These are phyloP conservation scores for Saccostrea glomerata DNA, from an alignment of 1,140 invertebrate genomes.

Conservation along the genomic window DNA sequence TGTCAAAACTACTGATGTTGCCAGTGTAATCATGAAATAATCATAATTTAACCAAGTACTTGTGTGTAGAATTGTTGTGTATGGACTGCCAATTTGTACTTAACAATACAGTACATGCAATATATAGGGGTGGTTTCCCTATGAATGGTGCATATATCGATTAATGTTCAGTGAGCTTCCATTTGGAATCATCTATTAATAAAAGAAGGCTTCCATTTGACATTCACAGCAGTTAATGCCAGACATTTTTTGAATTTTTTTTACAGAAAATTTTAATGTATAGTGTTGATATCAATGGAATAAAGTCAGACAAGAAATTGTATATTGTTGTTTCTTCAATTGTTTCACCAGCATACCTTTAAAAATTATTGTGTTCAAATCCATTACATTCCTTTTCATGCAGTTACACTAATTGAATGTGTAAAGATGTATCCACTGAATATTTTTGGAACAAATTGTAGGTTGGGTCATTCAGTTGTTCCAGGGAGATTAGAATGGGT, in stretches of 20 bases:
- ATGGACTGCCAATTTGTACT: neutral
- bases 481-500: too few relatives aligned
- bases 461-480: too few relatives aligned
- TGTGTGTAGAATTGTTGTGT: neutral
- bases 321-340: neutral
- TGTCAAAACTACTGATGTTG: neutral
- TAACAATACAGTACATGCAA: neutral
- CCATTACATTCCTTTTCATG: too few relatives aligned
- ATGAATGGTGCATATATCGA: neutral
- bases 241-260: conserved; percentile 4
- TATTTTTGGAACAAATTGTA: too few relatives aligned
- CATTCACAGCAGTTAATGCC: conserved; percentile 7
- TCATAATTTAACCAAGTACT: neutral
- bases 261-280: neutral
- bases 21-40: neutral
- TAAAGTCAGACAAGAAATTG: conserved; percentile 7
- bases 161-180: conserved; percentile 10
- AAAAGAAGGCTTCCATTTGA: conserved; percentile 17
- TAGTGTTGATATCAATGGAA: conserved; percentile 17
- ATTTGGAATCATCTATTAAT: conserved; percentile 10
- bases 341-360: too few relatives aligned
- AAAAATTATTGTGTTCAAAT: too few relatives aligned
- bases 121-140: neutral
- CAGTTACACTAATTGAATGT: too few relatives aligned
- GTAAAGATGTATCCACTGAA: too few relatives aligned